A percentile compares a stretch with the other conserved stretches of the same genome.
phyloP scores from a whole-genome alignment of 2,797 vertebrate genomes.

The Taenioides sp. region DNA sequence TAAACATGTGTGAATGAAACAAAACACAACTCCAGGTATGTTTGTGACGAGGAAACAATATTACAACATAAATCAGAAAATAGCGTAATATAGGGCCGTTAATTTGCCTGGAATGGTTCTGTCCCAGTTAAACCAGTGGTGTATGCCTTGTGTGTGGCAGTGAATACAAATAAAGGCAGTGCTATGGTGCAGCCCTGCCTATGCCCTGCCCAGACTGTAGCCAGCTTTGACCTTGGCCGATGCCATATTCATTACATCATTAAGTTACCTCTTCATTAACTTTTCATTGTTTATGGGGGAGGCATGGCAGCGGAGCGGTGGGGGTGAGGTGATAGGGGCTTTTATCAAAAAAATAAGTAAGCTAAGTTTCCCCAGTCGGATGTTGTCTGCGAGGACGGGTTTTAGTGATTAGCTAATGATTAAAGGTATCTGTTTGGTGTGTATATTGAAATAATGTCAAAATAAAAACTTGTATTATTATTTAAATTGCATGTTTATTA shows the following conservation, averaged over 20 bases:
- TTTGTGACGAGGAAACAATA: no score
- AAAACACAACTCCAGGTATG: no score
- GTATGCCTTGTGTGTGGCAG: constrained; percentile 6
- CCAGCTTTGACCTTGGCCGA: constrained; percentile 80
- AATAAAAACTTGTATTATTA: neutral
- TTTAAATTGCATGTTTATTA: neutral
- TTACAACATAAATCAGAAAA: no score
- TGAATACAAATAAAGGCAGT: constrained; percentile 53
- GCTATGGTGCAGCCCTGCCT: constrained; percentile 58
- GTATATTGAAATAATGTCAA: neutral
- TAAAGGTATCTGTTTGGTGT: neutral
- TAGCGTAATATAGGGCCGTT: no score
- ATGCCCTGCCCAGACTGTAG: constrained; percentile 63
- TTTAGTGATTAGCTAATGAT: constrained; percentile 4
- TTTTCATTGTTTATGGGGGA: constrained; percentile 85
- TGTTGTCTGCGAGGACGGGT: neutral
- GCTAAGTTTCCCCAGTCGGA: constrained; percentile 16
- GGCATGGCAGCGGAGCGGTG: constrained; percentile 52
- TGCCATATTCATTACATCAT: constrained; percentile 87
- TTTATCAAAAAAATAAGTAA: constrained; percentile 46
- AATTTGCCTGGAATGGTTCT: constrained; percentile 23
- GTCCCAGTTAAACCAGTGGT: constrained; percentile 29
- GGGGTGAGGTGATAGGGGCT: constrained; percentile 23
- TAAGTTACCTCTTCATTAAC: constrained; percentile 88
- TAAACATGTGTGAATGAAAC: no score